These are phyloP conservation scores for Cylindroiulus punctatus DNA, from an alignment of 2,888 invertebrate species.

Conservation along the genomic window DNA sequence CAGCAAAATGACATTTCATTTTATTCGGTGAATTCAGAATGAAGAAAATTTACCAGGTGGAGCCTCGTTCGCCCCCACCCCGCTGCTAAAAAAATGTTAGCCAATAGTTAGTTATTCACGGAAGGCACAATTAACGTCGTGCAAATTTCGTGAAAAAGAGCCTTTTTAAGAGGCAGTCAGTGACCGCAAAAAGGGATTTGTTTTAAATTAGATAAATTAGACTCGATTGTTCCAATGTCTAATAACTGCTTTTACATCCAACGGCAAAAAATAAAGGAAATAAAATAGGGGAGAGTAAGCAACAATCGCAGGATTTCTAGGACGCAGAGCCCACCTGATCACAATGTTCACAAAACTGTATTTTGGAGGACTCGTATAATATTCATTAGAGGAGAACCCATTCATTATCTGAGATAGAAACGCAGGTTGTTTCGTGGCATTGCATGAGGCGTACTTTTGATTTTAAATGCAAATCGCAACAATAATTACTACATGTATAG, in stretches of 20 bases:
- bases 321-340: not conserved
- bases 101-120: not conserved
- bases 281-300: not conserved
- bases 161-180: conserved; percentile 26
- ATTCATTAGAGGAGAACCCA: not conserved
- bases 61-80: not conserved
- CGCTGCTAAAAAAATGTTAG: not conserved
- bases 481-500: no score
- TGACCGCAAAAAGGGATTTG: conserved; percentile 32
- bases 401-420: not conserved
- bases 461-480: not conserved
- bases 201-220: conserved; percentile 26
- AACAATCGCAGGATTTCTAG: not conserved
- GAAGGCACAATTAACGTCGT: conserved; percentile 27
- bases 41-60: not conserved
- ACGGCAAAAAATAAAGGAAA: not conserved
- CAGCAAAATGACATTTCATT: not conserved
- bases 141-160: conserved; percentile 3
- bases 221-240: conserved; percentile 11
- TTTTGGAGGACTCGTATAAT: not conserved
- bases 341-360: not conserved
- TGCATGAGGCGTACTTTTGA: not conserved
- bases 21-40: not conserved
- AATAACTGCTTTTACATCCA: conserved; percentile 21
- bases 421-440: not conserved